phyloP scores from a whole-genome alignment of 2,888 invertebrate species.

The Amblyjoppa fuscipennis region DNA sequence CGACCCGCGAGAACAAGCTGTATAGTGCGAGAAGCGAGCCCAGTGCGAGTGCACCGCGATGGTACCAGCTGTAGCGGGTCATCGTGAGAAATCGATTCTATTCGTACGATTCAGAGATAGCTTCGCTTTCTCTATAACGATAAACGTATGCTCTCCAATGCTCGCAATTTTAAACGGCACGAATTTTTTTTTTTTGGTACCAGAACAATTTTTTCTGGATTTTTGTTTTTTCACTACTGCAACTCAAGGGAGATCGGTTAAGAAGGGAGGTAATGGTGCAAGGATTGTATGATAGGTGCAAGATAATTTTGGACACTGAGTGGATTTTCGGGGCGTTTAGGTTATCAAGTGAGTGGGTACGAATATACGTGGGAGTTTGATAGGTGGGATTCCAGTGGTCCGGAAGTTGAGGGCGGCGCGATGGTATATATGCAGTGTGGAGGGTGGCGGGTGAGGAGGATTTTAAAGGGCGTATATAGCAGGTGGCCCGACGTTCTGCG shows the following conservation, averaged over 20 bases:
- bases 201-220: not conserved
- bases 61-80: conserved; percentile 57
- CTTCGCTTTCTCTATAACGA: conserved; percentile 27
- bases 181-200: conserved; percentile 19
- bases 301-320: conserved; percentile 34
- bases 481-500: conserved; percentile 37
- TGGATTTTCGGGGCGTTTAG: conserved; percentile 46
- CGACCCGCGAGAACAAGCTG: conserved; percentile 15
- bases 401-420: conserved; percentile 61
- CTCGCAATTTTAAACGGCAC: conserved; percentile 13
- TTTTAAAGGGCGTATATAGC: conserved; percentile 64
- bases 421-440: conserved; percentile 20
- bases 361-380: conserved; percentile 43
- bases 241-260: not conserved
- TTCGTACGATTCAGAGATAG: conserved; percentile 59
- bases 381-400: conserved; percentile 45
- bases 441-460: conserved; percentile 30
- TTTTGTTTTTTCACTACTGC: conserved; percentile 4
- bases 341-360: conserved; percentile 3
- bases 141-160: not conserved
- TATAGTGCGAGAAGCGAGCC: conserved; percentile 12
- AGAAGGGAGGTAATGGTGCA: not conserved
- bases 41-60: conserved; percentile 60
- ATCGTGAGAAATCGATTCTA: conserved; percentile 67
- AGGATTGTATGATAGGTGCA: not conserved